Conservation (phyloP, 1,140 invertebrate genomes). For the Wasmannia auropunctata region DNA sequence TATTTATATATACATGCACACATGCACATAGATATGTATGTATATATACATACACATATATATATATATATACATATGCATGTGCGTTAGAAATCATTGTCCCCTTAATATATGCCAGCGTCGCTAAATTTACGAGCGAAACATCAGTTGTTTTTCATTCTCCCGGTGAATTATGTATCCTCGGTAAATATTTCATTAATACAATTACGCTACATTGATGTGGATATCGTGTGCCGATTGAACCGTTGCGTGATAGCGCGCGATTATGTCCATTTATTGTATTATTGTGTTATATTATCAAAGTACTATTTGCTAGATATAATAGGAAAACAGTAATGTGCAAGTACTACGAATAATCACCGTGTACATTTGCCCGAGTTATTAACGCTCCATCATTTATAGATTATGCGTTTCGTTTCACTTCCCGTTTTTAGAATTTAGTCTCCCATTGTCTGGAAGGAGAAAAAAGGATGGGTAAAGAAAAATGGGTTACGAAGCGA, state of each 20-base stretch:
- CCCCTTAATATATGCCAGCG: neutral
- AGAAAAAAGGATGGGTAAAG: neutral
- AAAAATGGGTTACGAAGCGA: slow-evolving; percentile 20
- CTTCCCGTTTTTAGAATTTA: slow-evolving; percentile 40
- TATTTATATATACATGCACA: too few relatives aligned
- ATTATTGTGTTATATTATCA: slow-evolving; percentile 15
- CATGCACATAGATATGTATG: too few relatives aligned
- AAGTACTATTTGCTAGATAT: slow-evolving; percentile 13
- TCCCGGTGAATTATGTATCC: neutral
- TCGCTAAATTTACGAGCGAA: neutral
- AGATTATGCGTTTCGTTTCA: neutral
- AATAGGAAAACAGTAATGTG: neutral
- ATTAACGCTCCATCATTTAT: slow-evolving; percentile 41
- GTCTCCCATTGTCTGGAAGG: slow-evolving; percentile 8
- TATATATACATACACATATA: too few relatives aligned
- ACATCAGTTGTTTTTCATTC: neutral
- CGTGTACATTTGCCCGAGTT: neutral
- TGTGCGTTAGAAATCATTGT: neutral
- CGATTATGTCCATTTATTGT: slow-evolving; percentile 42
- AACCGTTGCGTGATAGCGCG: slow-evolving; percentile 15
- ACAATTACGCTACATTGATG: neutral
- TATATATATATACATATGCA: too few relatives aligned
- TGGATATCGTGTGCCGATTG: neutral
- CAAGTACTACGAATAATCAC: slow-evolving; percentile 18
- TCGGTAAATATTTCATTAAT: slow-evolving; percentile 38